Conservation (phyloP, 1,140 invertebrate genomes). For the Brachionus asplanchnoidis region DNA sequence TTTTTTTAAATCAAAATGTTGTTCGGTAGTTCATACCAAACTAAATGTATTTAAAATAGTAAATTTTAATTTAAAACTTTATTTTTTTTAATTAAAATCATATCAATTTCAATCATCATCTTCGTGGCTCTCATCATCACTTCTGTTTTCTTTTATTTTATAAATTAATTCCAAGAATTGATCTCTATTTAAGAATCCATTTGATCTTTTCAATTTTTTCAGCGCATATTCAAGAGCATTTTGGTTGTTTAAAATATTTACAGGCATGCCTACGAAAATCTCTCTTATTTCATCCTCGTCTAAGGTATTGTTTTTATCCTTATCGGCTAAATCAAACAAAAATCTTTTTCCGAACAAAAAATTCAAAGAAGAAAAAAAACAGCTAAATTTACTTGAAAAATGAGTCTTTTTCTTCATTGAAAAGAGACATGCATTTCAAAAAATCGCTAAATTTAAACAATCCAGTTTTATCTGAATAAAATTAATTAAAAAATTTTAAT, state of each 20-base stretch:
- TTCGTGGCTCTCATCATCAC: neutral
- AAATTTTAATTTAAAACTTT: conserved; percentile 10
- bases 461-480: conserved; percentile 3
- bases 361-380: neutral
- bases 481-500: neutral
- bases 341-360: neutral
- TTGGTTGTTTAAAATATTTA: neutral
- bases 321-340: neutral
- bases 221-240: neutral
- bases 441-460: neutral
- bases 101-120: conserved; percentile 1
- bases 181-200: conserved; percentile 11
- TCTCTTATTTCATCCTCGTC: neutral
- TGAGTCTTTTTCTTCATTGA: neutral
- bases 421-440: neutral
- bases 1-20: neutral
- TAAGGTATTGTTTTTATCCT: neutral
- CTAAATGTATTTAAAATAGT: neutral
- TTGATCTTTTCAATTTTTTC: neutral
- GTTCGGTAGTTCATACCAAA: neutral
- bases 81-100: neutral
- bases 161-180: neutral
- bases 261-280: neutral
- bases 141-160: neutral
- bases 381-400: conserved; percentile 1